Conservation (phyloP, 2,888 invertebrate genomes). For the Ochropleura plecta region DNA sequence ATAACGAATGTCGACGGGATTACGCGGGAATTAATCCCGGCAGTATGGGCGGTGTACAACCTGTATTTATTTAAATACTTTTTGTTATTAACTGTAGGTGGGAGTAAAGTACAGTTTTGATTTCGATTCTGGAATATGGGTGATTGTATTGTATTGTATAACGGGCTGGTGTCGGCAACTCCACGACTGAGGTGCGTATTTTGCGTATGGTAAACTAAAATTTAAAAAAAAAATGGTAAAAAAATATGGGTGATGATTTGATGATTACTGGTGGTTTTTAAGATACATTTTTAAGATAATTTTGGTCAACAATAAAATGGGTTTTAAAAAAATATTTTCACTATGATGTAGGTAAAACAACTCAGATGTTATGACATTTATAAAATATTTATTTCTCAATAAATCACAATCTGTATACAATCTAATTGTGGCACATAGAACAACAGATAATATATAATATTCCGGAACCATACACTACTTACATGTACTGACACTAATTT, state of each 20-base stretch:
- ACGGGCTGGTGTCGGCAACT: too few relatives aligned
- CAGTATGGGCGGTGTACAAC: conserved; percentile 26
- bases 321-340: neutral
- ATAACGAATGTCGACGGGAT: conserved; percentile 54
- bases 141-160: too few relatives aligned
- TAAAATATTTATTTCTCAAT: conserved; percentile 89
- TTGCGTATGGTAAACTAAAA: too few relatives aligned
- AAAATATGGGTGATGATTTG: too few relatives aligned
- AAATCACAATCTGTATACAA: conserved; percentile 87
- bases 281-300: too few relatives aligned
- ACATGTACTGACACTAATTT: conserved; percentile 73
- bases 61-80: conserved; percentile 29
- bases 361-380: conserved; percentile 80
- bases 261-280: too few relatives aligned
- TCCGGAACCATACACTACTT: conserved; percentile 65
- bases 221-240: too few relatives aligned
- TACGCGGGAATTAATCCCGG: conserved; percentile 41
- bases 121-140: conserved; percentile 1
- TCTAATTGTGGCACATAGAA: conserved; percentile 88
- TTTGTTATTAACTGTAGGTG: conserved; percentile 15
- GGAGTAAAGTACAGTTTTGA: neutral
- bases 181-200: too few relatives aligned
- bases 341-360: conserved; percentile 4
- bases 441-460: conserved; percentile 85
- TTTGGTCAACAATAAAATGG: too few relatives aligned